Base-by-base conservation (phyloP, 1,140 invertebrate species). In the Tenebrio molitor region DNA sequence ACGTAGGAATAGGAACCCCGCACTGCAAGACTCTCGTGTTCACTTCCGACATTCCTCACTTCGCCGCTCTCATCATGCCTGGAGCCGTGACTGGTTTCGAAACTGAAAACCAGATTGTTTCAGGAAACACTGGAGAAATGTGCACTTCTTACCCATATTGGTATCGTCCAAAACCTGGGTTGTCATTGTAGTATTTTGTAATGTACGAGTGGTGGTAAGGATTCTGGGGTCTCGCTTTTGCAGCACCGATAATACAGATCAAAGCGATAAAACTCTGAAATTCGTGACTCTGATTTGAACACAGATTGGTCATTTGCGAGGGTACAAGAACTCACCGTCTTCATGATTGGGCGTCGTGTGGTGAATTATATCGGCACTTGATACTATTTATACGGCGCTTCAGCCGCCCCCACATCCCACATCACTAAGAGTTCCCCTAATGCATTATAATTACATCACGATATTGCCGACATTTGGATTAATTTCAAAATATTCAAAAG, bases 11-110 rank as follows among this genome's bases (percentile, higher is more conserved):
- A 89, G 46, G 83, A 86, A 34, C 88, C 88, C 5, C 12, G 4
- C 1, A 73, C 53, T 50, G 71, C 66, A 7, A 77, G 65, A 4
- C 68, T 72, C n/a, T 44, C 63, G 19, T 71, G 14, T 33, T 89
- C 83, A 16, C 86, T 84, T 74, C 81, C 77, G 17, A 80, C 76
- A 73, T 89, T 87, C 75, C 86, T 87, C 64, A 89, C 83, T 64
- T 87, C 82, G 0, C 88, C 91, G 69, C 85, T 83, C 79, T 92
- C 90, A 75, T 89, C 82, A 12, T 85, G 86, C 1, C 85, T 81
- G n/a, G 89, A 88, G 6, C 91, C 91, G 77, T 93, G 89, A 14
- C 86, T 91, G 2, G 91, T 21, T 25, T 50, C 46, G 17, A 50
- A 12, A 19, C 46, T 50, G 81, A 50, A 87, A 80, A 25, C n/a